Evolutionary conservation across 2,113 vertebrate genomes (phyloP), one percentile per base, ranked within the genome.

Genomic region (Baryphthengus martii): DNA sequence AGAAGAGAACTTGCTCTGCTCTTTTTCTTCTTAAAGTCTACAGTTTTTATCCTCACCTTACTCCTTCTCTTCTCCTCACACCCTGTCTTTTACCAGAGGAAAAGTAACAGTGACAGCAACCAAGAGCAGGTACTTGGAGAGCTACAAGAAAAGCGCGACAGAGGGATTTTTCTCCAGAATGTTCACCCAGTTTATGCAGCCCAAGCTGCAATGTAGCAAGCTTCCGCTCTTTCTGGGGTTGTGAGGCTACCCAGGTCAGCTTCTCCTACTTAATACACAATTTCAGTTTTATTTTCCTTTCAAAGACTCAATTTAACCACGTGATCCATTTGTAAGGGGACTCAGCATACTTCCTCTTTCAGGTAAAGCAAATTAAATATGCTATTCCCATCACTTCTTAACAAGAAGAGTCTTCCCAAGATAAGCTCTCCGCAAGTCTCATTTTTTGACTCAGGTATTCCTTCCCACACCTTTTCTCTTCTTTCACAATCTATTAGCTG

Each of bases 111-210:
- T 21, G 8, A 59, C 7, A 76, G 42, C 19, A 79, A 73, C 10
- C 15, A 76, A 47, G 26, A 86, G 15, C 19, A 65, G 26, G 11
- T 68, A 72, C 58, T 71, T 55, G 14, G 8, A 84, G 13, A 73
- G 8, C 42, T 42, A 37, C 11, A 68, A 53, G 33, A 72, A 76
- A 80, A 76, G 23, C 28, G 79, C 2, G 2, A 44, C 78, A 59
- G 62, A 67, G 33, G 13, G 18, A 47, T 70, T 91, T 85, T 91
- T 77, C 58, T 52, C 37, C 13, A 23, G 16, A 39, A 47, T 8
- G 23, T 24, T 68, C 53, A 76, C 0, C 1, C 13, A 76, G 26
- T 17, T 85, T 45, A 56, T 37, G 35, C 0, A 0, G 35, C 23
- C 39, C 80, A 72, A 90, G 35, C 11, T 72, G n/a, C 71, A 79